Conservation (phyloP, 2,113 vertebrate genomes). For the Patagioenas fasciata region DNA sequence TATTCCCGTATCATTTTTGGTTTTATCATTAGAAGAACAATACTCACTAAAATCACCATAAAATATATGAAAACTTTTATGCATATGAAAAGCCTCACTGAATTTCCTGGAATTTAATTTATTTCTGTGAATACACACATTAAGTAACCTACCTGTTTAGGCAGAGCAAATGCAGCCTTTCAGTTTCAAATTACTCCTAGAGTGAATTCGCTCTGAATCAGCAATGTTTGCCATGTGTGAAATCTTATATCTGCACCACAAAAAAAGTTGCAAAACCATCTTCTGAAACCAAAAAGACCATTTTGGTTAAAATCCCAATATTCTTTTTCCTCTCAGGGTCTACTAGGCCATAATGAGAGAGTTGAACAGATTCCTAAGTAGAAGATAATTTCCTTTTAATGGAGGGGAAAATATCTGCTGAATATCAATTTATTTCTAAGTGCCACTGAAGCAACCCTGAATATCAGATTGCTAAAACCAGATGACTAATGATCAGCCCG, state of each 20-base stretch:
- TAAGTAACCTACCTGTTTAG: background rate
- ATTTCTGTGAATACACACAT: background rate
- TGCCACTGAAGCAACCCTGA: background rate
- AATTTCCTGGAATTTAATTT: background rate
- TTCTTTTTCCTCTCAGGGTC: background rate
- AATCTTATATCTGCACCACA: background rate
- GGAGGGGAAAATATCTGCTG: background rate
- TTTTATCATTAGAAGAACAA: background rate
- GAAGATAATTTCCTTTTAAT: background rate
- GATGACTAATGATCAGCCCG: background rate
- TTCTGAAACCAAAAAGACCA: background rate
- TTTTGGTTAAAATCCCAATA: background rate
- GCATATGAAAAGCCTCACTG: background rate
- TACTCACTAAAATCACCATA: background rate
- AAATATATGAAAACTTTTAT: background rate
- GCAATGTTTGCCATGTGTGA: background rate
- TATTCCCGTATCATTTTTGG: background rate
- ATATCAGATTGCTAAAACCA: background rate
- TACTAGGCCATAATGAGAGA: background rate
- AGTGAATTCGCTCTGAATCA: background rate
- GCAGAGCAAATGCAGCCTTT: background rate
- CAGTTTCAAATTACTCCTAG: background rate
- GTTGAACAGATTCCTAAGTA: background rate
- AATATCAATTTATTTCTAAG: background rate
- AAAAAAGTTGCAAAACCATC: background rate